These are phyloP conservation scores for Xestoiulus laeticollis DNA, from an alignment of 2,888 invertebrate species.

Conservation along the genomic window DNA sequence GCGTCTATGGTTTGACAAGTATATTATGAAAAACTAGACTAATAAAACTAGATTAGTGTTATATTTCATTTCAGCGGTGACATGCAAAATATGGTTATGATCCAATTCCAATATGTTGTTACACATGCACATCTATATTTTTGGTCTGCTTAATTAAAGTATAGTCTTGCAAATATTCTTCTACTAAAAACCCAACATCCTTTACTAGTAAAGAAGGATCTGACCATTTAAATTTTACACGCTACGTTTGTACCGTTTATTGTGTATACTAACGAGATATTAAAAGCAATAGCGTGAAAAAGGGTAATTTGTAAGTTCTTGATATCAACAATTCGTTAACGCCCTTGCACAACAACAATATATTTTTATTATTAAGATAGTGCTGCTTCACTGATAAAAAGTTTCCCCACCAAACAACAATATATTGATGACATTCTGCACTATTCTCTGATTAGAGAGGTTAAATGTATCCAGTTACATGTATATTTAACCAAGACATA, in stretches of 20 bases:
- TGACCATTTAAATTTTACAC: background rate
- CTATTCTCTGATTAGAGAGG: background rate
- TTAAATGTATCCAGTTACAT: too few relatives aligned
- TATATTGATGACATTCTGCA: background rate
- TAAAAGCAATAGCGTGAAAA: background rate
- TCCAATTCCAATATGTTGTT: background rate
- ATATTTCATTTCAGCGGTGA: background rate
- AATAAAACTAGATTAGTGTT: background rate
- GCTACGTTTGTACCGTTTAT: background rate
- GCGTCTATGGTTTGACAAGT: background rate
- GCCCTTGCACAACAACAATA: background rate
- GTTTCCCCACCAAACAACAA: background rate
- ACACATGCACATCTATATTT: background rate
- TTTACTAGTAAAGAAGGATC: background rate
- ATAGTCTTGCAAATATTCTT: background rate
- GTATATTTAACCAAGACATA: too few relatives aligned
- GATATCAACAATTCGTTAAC: background rate
- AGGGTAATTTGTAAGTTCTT: background rate
- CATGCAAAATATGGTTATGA: background rate
- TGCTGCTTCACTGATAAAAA: background rate
- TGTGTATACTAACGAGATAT: background rate
- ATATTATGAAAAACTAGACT: slow-evolving; percentile 22
- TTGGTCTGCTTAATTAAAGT: background rate
- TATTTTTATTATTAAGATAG: background rate
- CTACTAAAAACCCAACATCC: background rate